These are phyloP conservation scores for Mus pahari DNA, from an alignment of 2,113 vertebrate genomes.

Conservation along the genomic window DNA sequence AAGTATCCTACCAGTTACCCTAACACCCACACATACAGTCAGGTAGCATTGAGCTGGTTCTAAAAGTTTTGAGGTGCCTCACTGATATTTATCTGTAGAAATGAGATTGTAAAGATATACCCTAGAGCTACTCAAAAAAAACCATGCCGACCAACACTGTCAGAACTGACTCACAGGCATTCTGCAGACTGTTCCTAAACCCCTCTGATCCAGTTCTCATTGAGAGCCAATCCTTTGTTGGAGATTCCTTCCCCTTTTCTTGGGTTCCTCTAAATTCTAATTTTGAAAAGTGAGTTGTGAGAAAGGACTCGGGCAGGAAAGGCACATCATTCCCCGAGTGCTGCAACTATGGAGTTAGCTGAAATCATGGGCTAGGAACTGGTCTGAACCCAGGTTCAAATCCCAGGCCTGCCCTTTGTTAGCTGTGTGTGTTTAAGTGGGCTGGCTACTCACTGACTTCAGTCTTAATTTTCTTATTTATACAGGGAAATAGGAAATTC, in stretches of 20 bases:
- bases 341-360: neutral
- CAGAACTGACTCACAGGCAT: neutral
- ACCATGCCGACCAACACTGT: neutral
- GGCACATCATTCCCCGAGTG: fast-evolving
- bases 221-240: neutral
- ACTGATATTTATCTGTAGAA: neutral
- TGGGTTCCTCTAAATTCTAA: neutral
- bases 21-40: neutral
- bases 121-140: neutral
- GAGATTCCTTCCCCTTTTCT: neutral
- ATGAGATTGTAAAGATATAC: constrained; percentile 13
- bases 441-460: neutral
- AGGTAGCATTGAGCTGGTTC: neutral
- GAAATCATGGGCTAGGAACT: neutral
- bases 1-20: neutral
- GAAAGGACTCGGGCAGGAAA: neutral
- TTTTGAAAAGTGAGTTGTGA: neutral
- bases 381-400: neutral
- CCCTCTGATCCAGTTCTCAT: neutral
- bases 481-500: neutral
- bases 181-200: neutral
- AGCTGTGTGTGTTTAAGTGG: neutral
- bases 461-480: constrained; percentile 21
- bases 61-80: neutral
- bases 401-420: neutral